Base-by-base conservation (phyloP, 2,888 invertebrate species). In the Ormyrus pomaceus region DNA sequence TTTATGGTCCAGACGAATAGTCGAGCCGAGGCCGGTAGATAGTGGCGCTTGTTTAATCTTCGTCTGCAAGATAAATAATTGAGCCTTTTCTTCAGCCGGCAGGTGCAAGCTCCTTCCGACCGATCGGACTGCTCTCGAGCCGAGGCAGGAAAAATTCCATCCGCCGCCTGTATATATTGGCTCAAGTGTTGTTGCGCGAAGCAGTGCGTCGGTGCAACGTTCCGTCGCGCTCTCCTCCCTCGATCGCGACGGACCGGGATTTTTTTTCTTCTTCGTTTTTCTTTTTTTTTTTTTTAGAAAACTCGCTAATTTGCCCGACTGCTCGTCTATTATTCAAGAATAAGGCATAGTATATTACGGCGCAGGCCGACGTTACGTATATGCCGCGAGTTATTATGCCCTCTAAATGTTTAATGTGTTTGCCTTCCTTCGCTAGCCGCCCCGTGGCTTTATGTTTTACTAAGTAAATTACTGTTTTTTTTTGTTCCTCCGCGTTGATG, bases 381-480 rank as follows among this genome's bases (percentile, higher is more conserved):
- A 88, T 89, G 87, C 80, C 87, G 87, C 87, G 87, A 89, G 90
- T 91, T 90, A 90, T 91, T 91, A 90, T 90, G 89, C 88, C 88
- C 89, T 89, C 88, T 90, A 89, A 91, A 91, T 91, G 89, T 90
- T 89, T 90, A 90, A 91, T 91, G 90, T 90, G 90, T 91, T 91
- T 91, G 90, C 90, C 88, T 90, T 90, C 90, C 89, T 89, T 88
- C 87, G 87, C 87, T 86, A 85, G 65, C 70, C 77, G 86, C 87
- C 86, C 86, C 87, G 87, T 86, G 87, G 89, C 89, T 90, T 90
- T 89, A 89, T 90, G 88, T 90, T 90, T 90, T 90, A 90, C 89
- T 90, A 90, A 90, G 89, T 90, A 89, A 90, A 90, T 90, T 90
- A 90, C 89, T 88, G 87, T 88, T 90, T 90, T 89, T 86, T 85